A percentile compares a stretch with the other conserved stretches of the same genome.
phyloP scores from a whole-genome alignment of 2,888 invertebrate genomes.

The Neocrepidodera transversa region DNA sequence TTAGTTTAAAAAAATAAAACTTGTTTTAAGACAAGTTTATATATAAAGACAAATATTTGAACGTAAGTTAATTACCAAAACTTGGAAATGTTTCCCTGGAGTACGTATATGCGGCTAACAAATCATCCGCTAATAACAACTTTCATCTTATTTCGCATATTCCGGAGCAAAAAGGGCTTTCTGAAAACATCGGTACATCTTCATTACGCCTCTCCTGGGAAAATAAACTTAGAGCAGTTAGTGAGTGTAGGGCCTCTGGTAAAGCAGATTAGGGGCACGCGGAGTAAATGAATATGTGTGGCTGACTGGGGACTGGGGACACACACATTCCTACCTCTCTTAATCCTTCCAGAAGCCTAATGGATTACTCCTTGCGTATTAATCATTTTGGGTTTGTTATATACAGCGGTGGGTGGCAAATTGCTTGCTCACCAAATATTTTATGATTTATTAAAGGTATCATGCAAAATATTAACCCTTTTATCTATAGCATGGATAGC shows the following conservation, averaged over 20 bases:
- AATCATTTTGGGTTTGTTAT: constrained; percentile 28
- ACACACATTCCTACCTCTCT: constrained; percentile 30
- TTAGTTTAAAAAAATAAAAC: no score
- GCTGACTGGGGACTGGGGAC: constrained; percentile 36
- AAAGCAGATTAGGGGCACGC: constrained; percentile 31
- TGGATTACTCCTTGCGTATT: constrained; percentile 37
- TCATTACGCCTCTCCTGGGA: constrained; percentile 28
- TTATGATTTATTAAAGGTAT: constrained; percentile 9
- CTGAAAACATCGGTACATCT: constrained; percentile 26
- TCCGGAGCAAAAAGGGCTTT: constrained; percentile 25
- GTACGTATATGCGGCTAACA: not conserved
- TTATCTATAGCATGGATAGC: no score
- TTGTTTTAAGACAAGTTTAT: no score
- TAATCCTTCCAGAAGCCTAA: constrained; percentile 40
- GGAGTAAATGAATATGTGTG: constrained; percentile 42
- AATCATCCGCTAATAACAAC: constrained; percentile 23
- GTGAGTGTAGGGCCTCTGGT: constrained; percentile 31
- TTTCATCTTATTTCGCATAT: constrained; percentile 25
- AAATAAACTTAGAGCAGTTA: constrained; percentile 34
- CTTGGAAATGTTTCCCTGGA: not conserved
- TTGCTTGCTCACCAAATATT: constrained; percentile 15
- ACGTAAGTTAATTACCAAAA: not conserved
- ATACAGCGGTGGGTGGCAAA: constrained; percentile 17
- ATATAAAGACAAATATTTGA: no score
- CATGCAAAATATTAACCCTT: constrained; percentile 1